Percentiles rank a stretch among this genome's conserved stretches.
These are phyloP conservation scores for Alviniconcha strummeri DNA, from an alignment of 2,888 invertebrate species.

Conservation along the genomic window DNA sequence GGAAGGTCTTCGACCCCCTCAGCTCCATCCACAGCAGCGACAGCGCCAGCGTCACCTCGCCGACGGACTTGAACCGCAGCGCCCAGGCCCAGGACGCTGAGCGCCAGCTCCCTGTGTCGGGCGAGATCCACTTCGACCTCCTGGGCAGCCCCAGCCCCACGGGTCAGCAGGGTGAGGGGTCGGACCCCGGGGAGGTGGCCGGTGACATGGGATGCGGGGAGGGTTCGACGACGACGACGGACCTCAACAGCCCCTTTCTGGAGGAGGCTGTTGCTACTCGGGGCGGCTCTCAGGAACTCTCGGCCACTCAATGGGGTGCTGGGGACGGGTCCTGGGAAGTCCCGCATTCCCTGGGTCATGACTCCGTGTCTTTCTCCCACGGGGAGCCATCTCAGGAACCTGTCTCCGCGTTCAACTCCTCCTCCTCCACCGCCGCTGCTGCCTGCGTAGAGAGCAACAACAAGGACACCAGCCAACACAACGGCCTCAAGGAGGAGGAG, in stretches of 20 bases:
- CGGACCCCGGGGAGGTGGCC: neutral
- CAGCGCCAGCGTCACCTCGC: conserved; percentile 15
- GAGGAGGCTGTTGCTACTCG: neutral
- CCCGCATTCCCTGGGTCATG: no score
- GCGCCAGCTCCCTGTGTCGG: neutral
- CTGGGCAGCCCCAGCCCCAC: no score
- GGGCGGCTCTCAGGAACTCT: neutral
- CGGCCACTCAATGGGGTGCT: neutral
- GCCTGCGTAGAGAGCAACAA: neutral
- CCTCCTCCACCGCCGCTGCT: no score
- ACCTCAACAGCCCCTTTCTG: neutral
- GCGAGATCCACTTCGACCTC: neutral
- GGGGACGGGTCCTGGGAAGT: no score
- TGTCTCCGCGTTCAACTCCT: neutral
- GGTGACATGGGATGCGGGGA: neutral
- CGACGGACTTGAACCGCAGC: neutral
- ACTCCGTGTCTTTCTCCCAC: neutral
- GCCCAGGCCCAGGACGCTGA: neutral
- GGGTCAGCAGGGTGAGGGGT: no score
- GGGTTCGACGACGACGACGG: neutral
- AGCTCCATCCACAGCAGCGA: conserved; percentile 34
- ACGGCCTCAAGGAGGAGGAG: neutral
- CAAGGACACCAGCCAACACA: neutral
- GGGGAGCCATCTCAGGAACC: neutral
- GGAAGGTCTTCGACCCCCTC: conserved; percentile 27